A percentile compares a stretch with the other conserved stretches of the same genome.
phyloP scores from a whole-genome alignment of 2,888 invertebrate species.

The Rhogogaster chlorosoma region DNA sequence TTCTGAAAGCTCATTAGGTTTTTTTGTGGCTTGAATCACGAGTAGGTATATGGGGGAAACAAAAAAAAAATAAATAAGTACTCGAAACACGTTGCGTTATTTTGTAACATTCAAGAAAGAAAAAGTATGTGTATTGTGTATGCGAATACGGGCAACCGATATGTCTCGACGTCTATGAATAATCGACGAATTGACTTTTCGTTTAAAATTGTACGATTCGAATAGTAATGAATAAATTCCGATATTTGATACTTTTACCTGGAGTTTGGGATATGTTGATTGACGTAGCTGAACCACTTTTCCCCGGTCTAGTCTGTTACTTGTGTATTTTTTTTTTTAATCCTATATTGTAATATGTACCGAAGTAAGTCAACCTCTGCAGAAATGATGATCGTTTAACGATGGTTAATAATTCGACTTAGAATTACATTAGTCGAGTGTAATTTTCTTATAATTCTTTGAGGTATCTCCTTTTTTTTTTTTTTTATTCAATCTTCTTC shows the following conservation, averaged over 20 bases:
- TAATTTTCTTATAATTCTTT: background rate
- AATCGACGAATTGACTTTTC: background rate
- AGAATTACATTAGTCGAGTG: background rate
- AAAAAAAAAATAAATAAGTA: background rate
- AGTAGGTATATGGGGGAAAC: background rate
- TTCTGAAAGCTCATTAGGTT: conserved; percentile 9
- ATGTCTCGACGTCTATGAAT: background rate
- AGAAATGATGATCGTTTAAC: background rate
- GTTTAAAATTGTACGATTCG: background rate
- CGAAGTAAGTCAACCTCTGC: background rate
- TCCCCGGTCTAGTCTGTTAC: conserved; percentile 37
- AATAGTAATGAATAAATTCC: background rate
- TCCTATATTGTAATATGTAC: conserved; percentile 21
- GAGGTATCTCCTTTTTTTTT: background rate
- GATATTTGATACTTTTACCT: background rate
- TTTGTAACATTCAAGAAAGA: background rate
- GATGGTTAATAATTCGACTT: background rate
- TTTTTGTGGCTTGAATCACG: background rate
- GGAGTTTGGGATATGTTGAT: background rate
- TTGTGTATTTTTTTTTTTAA: conserved; percentile 17
- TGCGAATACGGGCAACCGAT: background rate
- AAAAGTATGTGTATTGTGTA: background rate
- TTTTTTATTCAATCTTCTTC: background rate
- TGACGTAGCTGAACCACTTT: background rate
- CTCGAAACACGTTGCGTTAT: background rate